Conservation (phyloP, 2,888 invertebrate species). For the Sminthurinus aureus region DNA sequence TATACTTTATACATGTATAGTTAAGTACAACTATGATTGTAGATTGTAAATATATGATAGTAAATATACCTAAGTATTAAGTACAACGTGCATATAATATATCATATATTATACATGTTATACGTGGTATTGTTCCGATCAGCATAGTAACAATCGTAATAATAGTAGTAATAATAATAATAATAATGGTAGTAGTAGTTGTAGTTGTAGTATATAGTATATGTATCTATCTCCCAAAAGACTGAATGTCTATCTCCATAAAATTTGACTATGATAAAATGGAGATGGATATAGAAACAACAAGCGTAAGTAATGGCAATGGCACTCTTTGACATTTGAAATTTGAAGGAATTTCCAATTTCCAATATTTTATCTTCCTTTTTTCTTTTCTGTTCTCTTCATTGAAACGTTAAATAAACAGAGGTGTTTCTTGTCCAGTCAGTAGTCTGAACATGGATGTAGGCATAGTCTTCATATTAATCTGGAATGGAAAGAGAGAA, state of each 20-base stretch:
- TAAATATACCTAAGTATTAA: too few relatives aligned
- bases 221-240: neutral
- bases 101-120: neutral
- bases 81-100: neutral
- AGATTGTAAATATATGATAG: too few relatives aligned
- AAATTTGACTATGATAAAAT: neutral
- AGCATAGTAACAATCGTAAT: neutral
- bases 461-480: constrained; percentile 99
- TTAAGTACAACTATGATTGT: too few relatives aligned
- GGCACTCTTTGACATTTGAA: constrained; percentile 29
- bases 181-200: too few relatives aligned
- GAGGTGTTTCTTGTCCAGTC: constrained; percentile 99
- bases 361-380: neutral
- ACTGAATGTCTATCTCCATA: neutral
- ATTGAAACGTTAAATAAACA: constrained; percentile 79
- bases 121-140: neutral
- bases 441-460: constrained; percentile 99
- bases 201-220: neutral
- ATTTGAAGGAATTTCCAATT: neutral
- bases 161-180: neutral
- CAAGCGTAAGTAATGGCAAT: constrained; percentile 50
- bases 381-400: constrained; percentile 34
- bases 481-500: constrained; percentile 70
- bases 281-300: constrained; percentile 35
- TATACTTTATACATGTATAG: too few relatives aligned